These are phyloP conservation scores for Eurosta solidaginis DNA, from an alignment of 1,140 invertebrate genomes.

Conservation along the genomic window DNA sequence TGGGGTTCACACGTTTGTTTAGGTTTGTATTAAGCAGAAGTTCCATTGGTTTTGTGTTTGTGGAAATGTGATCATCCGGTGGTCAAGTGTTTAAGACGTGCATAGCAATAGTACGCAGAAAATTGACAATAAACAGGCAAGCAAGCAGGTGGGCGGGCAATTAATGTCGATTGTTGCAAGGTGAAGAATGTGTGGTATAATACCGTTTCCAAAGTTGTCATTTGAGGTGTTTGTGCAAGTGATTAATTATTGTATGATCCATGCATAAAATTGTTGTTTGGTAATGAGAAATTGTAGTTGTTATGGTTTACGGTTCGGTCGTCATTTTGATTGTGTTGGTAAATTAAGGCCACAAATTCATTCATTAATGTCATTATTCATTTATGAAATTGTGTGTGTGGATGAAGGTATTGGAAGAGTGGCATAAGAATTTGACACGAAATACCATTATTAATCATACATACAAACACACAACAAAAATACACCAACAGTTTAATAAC, in stretches of 20 bases:
- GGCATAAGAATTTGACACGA: not conserved
- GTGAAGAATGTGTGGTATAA: not conserved
- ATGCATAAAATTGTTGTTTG: not conserved
- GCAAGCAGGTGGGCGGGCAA: no score
- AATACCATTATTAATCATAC: not conserved
- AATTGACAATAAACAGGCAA: no score
- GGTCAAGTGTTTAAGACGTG: not conserved
- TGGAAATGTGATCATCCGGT: not conserved
- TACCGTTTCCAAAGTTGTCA: not conserved
- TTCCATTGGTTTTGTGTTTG: no score
- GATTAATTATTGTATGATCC: not conserved
- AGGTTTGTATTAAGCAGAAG: no score
- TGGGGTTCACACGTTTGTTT: no score
- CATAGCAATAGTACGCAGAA: not conserved
- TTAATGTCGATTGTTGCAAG: not conserved
- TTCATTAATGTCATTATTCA: not conserved
- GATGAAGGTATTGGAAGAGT: not conserved
- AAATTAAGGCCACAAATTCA: not conserved
- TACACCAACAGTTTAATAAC: no score
- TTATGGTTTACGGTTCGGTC: not conserved
- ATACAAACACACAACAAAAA: not conserved
- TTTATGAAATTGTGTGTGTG: not conserved
- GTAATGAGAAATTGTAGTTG: not conserved
- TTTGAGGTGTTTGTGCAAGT: not conserved
- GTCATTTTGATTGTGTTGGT: not conserved